These are phyloP conservation scores for Sceloporus tristichus DNA, from an alignment of 2,113 vertebrate genomes.

Conservation along the genomic window DNA sequence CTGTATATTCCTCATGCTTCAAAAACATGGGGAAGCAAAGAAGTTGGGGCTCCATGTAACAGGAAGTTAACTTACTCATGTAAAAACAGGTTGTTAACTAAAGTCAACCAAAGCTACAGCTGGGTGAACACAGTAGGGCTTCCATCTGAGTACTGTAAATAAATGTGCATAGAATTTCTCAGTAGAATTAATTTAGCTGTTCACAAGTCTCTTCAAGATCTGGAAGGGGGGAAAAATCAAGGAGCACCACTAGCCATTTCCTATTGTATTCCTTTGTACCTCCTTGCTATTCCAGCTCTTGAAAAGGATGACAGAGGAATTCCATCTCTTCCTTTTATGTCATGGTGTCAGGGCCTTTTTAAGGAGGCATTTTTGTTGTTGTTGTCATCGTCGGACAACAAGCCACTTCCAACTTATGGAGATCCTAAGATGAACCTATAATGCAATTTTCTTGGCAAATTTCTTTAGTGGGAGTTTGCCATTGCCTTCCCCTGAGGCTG, in stretches of 20 bases:
- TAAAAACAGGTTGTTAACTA: not conserved
- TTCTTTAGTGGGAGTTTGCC: too few relatives aligned
- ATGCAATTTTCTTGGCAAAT: too few relatives aligned
- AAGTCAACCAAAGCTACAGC: too few relatives aligned
- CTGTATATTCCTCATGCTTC: not conserved
- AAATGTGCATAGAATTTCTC: not conserved
- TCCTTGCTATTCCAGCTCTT: not conserved
- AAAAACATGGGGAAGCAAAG: not conserved
- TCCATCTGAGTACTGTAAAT: not conserved
- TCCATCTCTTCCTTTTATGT: not conserved
- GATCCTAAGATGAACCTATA: too few relatives aligned
- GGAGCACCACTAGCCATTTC: too few relatives aligned
- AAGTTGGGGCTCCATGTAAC: not conserved
- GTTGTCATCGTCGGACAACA: too few relatives aligned
- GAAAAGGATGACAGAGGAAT: not conserved
- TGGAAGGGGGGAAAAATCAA: too few relatives aligned
- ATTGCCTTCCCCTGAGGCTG: too few relatives aligned
- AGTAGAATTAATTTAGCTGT: not conserved
- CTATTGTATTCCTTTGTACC: not conserved
- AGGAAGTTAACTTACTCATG: too few relatives aligned
- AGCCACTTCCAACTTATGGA: too few relatives aligned
- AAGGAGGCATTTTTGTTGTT: too few relatives aligned
- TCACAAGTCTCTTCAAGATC: not conserved
- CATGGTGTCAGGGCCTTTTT: too few relatives aligned
- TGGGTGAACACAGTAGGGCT: not conserved